These are phyloP conservation scores for Watsonalla cultraria DNA, from an alignment of 2,888 invertebrate genomes.

Conservation along the genomic window DNA sequence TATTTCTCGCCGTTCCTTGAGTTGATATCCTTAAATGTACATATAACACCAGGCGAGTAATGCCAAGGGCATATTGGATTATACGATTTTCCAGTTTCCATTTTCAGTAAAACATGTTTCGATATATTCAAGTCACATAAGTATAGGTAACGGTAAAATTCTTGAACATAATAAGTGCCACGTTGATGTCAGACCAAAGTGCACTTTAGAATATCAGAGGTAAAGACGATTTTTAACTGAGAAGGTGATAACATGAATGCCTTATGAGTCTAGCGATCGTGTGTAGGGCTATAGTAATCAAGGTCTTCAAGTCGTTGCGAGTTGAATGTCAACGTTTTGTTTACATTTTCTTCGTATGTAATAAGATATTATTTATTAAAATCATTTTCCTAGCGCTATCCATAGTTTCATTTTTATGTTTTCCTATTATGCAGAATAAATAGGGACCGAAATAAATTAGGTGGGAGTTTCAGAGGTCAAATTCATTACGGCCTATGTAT, in stretches of 20 bases:
- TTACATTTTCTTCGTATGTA: conserved; percentile 44
- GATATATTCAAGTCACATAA: conserved; percentile 41
- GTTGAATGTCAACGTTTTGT: conserved; percentile 72
- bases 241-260: conserved; percentile 13
- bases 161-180: conserved; percentile 16
- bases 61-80: conserved; percentile 59
- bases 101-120: conserved; percentile 72
- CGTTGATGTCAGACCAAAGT: conserved; percentile 8
- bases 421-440: too few relatives aligned
- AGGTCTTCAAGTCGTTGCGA: conserved; percentile 63
- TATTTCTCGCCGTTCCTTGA: neutral
- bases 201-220: conserved; percentile 6
- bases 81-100: conserved; percentile 71
- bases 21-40: conserved; percentile 17
- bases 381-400: neutral
- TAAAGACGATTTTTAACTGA: conserved; percentile 26
- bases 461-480: too few relatives aligned
- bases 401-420: neutral
- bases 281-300: conserved; percentile 55
- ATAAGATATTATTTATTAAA: conserved; percentile 16
- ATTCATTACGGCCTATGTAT: too few relatives aligned
- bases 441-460: too few relatives aligned
- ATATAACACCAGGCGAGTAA: conserved; percentile 43
- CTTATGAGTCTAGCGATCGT: conserved; percentile 20
- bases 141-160: conserved; percentile 12